Conservation (phyloP, 2,797 vertebrate species). For the Mormyrus hasselquistii region DNA sequence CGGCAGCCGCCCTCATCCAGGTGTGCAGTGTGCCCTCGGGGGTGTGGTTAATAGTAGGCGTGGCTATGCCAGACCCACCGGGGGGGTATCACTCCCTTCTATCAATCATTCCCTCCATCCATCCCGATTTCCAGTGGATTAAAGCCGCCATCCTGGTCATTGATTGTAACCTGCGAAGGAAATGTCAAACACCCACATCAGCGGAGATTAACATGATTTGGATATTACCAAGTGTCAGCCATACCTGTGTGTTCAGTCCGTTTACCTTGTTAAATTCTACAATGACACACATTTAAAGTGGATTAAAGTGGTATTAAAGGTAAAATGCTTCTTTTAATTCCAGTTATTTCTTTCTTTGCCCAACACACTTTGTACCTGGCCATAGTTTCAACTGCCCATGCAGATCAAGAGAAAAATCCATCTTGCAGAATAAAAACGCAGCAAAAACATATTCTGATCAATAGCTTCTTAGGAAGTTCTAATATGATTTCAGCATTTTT, state of each 20-base stretch:
- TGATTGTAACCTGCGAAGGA: not conserved
- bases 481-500: conserved; percentile 16
- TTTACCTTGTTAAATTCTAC: not conserved
- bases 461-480: conserved; percentile 5
- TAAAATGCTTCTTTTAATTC: not conserved
- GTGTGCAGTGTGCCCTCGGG: not conserved
- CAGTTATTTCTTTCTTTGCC: not conserved
- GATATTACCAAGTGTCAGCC: not conserved
- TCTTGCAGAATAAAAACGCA: not conserved
- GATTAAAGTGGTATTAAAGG: not conserved
- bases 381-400: not conserved
- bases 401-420: not conserved
- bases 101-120: not conserved
- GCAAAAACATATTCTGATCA: not conserved
- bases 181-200: not conserved
- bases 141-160: not conserved
- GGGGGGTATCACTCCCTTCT: not conserved
- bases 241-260: not conserved
- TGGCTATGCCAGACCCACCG: not conserved
- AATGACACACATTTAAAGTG: not conserved
- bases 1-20: not conserved
- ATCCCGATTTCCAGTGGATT: not conserved
- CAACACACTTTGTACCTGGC: not conserved
- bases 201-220: not conserved
- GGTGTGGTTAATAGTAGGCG: not conserved